Evolutionary conservation across 1,140 invertebrate species (phyloP), one percentile per base, ranked within the genome.

Genomic region (Conopomorpha cramerella): DNA sequence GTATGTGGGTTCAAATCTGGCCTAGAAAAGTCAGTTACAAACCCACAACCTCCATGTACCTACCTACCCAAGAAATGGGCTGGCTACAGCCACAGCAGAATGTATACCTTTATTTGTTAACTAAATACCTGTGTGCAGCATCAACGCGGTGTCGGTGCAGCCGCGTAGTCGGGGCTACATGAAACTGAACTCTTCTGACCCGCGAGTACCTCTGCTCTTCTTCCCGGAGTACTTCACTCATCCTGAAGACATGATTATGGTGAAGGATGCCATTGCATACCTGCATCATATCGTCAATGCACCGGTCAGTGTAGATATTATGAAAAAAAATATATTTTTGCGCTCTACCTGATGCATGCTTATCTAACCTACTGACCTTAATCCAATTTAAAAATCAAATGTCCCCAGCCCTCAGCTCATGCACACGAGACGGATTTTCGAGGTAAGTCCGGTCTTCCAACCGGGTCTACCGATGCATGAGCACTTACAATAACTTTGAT

Each of bases 211-310:
- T 15, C 93, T 93, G 0, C 63, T 87, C 7, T 91, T 96, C 44
- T 84, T 89, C 50, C 88, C 91, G 3, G 88, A 88, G 46, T 94
- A 92, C 60, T 72, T 94, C 23, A 82, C 81, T 2, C 82, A 90
- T 42, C 82, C 84, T 0, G 81, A 88, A 13, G 91, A 93, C 52
- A 77, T 89, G 0, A 79, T 80, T 11, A 80, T 80, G 4, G 58
- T 92, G 0, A 81, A 89, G 6, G 89, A 90, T 83, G 88, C 88
- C 41, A 73, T 71, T 37, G 89, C 85, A 60, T 81, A 88, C 30
- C 78, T 82, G 2, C 74, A 87, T 10, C 62, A 66, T 15, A 56
- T 93, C 11, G 79, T 83, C 0, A 79, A 91, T 48, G 82, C 79
- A 12, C 63, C 77, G 13, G 82, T 89, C 10, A 49, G 44, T 42